Evolutionary conservation across 2,797 vertebrate species (phyloP).

Genomic region (Peromyscus attwateri): DNA sequence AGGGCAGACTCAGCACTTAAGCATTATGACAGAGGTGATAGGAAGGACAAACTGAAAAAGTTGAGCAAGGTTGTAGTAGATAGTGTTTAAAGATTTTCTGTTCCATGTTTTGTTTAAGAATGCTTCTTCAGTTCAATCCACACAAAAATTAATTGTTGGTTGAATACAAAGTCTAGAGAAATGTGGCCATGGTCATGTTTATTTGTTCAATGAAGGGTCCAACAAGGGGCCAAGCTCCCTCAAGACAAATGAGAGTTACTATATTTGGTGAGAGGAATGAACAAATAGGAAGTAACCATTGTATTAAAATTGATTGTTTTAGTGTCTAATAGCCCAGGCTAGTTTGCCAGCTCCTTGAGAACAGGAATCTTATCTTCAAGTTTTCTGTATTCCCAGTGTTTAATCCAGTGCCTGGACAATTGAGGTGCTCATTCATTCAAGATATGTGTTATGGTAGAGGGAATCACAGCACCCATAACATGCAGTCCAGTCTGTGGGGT

Average conservation of each 20-base stretch:
- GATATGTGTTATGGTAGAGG: not conserved
- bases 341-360: not conserved
- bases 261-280: not conserved
- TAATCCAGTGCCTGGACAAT: not conserved
- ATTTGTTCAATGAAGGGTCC: not conserved
- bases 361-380: not conserved
- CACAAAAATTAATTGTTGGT: not conserved
- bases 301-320: not conserved
- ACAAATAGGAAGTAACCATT: not conserved
- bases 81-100: not conserved
- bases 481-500: not conserved
- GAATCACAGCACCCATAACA: not conserved
- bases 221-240: not conserved
- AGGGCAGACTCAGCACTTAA: not conserved
- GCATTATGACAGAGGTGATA: not conserved
- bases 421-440: not conserved
- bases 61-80: not conserved
- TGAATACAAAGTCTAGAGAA: not conserved
- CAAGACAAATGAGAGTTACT: not conserved
- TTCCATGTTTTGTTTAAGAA: not conserved
- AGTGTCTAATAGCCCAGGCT: not conserved
- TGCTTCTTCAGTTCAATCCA: not conserved
- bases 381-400: not conserved
- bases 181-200: not conserved
- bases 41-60: not conserved